Conservation (phyloP, 2,797 vertebrate genomes). For the Pelodytes ibericus region DNA sequence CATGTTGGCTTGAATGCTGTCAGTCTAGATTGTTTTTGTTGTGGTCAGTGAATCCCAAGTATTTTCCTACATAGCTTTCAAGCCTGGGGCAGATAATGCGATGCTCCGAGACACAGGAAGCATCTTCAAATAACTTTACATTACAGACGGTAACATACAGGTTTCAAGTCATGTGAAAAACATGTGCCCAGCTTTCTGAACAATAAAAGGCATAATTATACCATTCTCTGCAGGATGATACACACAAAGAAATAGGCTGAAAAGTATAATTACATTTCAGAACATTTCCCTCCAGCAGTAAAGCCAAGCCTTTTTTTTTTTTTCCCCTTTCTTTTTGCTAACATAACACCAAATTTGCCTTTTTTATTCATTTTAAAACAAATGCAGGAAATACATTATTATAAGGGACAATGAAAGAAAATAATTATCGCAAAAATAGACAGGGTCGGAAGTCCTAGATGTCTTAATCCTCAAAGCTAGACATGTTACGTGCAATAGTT, state of each 20-base stretch:
- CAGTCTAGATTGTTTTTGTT: slow-evolving; percentile 53
- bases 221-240: slow-evolving; percentile 66
- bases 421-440: slow-evolving; percentile 62
- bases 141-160: slow-evolving; percentile 60
- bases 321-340: slow-evolving; percentile 59
- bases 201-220: slow-evolving; percentile 72
- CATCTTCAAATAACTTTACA: slow-evolving; percentile 63
- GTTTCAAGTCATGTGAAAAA: slow-evolving; percentile 70
- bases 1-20: slow-evolving; percentile 58
- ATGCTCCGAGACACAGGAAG: slow-evolving; percentile 65
- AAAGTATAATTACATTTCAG: slow-evolving; percentile 74
- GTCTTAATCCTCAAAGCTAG: slow-evolving; percentile 55
- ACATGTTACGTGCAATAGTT: slow-evolving; percentile 55
- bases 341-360: slow-evolving; percentile 52
- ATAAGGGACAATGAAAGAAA: slow-evolving; percentile 62
- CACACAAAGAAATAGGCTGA: slow-evolving; percentile 71
- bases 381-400: slow-evolving; percentile 65
- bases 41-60: slow-evolving; percentile 55
- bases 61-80: slow-evolving; percentile 62
- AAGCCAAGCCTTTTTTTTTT: slow-evolving; percentile 50
- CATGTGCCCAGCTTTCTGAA: slow-evolving; percentile 68
- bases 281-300: slow-evolving; percentile 66
- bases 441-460: slow-evolving; percentile 59
- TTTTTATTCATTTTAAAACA: slow-evolving; percentile 8
- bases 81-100: slow-evolving; percentile 61